Conservation (phyloP, 2,888 invertebrate species). For the Troides helena region DNA sequence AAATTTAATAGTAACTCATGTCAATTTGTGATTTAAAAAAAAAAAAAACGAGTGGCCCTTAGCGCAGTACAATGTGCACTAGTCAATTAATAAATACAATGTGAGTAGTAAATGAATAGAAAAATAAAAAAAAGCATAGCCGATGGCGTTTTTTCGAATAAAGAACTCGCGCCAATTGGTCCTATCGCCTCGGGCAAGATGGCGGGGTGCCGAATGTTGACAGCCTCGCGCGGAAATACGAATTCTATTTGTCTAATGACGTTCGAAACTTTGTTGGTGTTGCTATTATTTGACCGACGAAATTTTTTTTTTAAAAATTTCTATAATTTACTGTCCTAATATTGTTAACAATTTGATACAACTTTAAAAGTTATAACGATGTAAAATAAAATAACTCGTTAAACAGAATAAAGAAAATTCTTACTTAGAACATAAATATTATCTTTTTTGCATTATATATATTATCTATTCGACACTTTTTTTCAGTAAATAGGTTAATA, state of each 20-base stretch:
- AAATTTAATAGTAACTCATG: conserved; percentile 9
- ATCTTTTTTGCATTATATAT: too few species aligned
- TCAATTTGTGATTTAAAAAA: conserved; percentile 22
- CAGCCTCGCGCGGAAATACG: conserved; percentile 68
- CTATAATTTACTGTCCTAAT: not conserved
- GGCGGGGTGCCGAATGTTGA: conserved; percentile 72
- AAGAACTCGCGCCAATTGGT: conserved; percentile 69
- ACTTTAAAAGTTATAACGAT: not conserved
- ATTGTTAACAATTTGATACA: not conserved
- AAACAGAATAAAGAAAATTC: too few species aligned
- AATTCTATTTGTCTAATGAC: conserved; percentile 68
- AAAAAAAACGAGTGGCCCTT: conserved; percentile 28
- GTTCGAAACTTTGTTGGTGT: conserved; percentile 46
- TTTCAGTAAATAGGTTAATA: too few species aligned
- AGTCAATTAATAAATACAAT: conserved; percentile 60
- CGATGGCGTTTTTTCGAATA: conserved; percentile 62
- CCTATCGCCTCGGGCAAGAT: conserved; percentile 69
- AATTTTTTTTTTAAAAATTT: conserved; percentile 9
- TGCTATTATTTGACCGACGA: conserved; percentile 9
- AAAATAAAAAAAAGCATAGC: conserved; percentile 58
- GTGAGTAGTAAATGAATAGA: conserved; percentile 51
- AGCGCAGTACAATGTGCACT: conserved; percentile 38
- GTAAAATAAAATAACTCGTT: too few species aligned
- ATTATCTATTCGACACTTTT: too few species aligned
- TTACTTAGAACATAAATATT: too few species aligned